Evolutionary conservation across 2,113 vertebrate genomes (phyloP).

Genomic region (Strix aluco): DNA sequence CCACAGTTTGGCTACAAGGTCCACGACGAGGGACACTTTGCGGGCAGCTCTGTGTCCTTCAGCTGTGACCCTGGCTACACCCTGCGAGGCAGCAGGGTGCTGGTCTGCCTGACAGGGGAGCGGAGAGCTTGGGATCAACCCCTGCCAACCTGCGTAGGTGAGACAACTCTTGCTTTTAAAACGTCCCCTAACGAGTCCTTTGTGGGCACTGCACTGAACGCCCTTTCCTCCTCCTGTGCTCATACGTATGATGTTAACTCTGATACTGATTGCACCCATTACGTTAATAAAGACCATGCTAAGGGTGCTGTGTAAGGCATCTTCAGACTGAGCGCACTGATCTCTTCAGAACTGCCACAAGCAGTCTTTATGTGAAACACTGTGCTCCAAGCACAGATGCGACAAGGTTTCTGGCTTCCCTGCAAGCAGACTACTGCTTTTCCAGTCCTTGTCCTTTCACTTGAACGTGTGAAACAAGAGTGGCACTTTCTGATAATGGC

Average conservation of each 20-base stretch:
- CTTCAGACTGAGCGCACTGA: neutral
- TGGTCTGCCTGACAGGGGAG: constrained; percentile 91
- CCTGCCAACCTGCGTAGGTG: constrained; percentile 92
- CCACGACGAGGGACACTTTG: constrained; percentile 95
- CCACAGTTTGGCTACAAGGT: constrained; percentile 94
- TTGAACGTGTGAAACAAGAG: neutral
- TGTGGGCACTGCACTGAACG: rapidly evolving
- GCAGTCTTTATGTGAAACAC: neutral
- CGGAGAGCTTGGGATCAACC: constrained; percentile 92
- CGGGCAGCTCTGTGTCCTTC: constrained; percentile 91
- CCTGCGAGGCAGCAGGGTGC: constrained; percentile 82
- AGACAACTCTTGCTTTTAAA: constrained; percentile 10
- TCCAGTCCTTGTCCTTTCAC: neutral
- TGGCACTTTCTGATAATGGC: neutral
- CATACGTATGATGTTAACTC: rapidly evolving
- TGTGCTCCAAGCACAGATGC: neutral
- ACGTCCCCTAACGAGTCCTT: neutral
- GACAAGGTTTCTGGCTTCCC: neutral
- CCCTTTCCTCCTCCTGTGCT: neutral
- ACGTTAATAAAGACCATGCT: rapidly evolving
- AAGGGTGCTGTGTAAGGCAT: neutral
- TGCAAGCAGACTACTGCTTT: neutral
- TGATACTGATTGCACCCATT: rapidly evolving
- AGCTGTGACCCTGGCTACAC: constrained; percentile 93
- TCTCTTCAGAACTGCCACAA: neutral